phyloP scores from a whole-genome alignment of 2,797 vertebrate species.

The Catostomus latipinnis region DNA sequence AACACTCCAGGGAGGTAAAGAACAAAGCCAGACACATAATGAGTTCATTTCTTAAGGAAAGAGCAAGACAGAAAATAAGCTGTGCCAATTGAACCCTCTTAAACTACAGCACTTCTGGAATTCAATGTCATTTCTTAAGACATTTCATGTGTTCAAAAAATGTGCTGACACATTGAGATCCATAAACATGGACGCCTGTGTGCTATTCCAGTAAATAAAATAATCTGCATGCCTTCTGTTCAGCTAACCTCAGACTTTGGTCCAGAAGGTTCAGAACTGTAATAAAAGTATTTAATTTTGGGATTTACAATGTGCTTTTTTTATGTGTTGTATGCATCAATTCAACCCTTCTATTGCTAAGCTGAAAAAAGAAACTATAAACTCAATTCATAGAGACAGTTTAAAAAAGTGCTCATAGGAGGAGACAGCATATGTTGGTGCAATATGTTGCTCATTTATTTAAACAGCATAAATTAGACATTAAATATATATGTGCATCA shows the following conservation, averaged over 20 bases:
- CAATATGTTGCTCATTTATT: constrained; percentile 27
- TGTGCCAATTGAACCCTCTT: not conserved
- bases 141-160: constrained; percentile 8
- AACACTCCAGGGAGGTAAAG: constrained; percentile 64
- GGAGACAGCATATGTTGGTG: constrained; percentile 45
- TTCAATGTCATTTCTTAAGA: constrained; percentile 45
- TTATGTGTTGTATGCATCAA: too few relatives aligned
- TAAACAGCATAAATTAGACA: not conserved
- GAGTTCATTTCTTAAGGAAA: constrained; percentile 5
- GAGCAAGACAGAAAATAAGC: constrained; percentile 9
- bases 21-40: constrained; percentile 64
- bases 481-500: constrained; percentile 16
- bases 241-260: constrained; percentile 5
- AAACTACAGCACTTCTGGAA: constrained; percentile 31
- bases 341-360: too few relatives aligned
- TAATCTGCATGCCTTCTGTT: constrained; percentile 26
- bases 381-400: constrained; percentile 32
- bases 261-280: constrained; percentile 1
- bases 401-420: not conserved
- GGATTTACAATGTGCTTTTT: too few relatives aligned
- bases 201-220: constrained; percentile 24
- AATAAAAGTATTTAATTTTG: not conserved
- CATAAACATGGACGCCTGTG: constrained; percentile 25
- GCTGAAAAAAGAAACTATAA: not conserved
- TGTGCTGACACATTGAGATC: constrained; percentile 17